A percentile compares a stretch with the other conserved stretches of the same genome.
Evolutionary conservation across 2,797 vertebrate genomes (phyloP).

Genomic region (Micropoecilia bifurca): DNA sequence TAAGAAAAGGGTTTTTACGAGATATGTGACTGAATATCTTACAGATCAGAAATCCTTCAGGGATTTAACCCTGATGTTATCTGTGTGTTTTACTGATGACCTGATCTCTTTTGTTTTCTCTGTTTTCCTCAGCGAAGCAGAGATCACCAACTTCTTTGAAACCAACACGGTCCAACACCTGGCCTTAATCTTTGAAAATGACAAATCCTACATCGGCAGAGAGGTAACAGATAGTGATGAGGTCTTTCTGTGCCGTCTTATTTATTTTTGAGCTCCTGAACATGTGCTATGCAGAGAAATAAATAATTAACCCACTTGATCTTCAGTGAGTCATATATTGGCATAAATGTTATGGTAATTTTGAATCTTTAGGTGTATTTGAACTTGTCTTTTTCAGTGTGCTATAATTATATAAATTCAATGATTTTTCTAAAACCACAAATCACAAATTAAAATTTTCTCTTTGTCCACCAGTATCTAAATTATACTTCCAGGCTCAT

Average conservation of each 20-base stretch:
- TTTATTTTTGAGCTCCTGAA: not conserved
- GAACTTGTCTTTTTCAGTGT: not conserved
- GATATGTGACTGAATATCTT: not conserved
- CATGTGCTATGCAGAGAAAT: not conserved
- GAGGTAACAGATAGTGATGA: constrained; percentile 81
- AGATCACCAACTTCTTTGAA: constrained; percentile 86
- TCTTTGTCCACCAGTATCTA: not conserved
- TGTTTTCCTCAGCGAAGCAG: constrained; percentile 77
- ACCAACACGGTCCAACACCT: constrained; percentile 82
- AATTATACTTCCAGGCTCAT: not conserved
- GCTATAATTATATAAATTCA: not conserved
- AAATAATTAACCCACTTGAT: not conserved
- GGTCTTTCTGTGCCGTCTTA: not conserved
- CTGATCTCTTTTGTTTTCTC: constrained; percentile 1
- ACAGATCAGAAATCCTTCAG: not conserved
- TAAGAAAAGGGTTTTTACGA: not conserved
- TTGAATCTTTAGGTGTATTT: not conserved
- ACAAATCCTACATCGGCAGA: constrained; percentile 86
- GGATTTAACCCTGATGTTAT: not conserved
- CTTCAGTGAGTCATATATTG: not conserved
- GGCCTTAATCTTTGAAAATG: constrained; percentile 89
- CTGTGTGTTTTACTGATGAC: not conserved
- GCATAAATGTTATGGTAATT: not conserved
- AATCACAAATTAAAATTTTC: not conserved
- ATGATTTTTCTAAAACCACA: not conserved